Evolutionary conservation across 1,140 invertebrate genomes (phyloP).

Genomic region (Melanaphis sacchari): DNA sequence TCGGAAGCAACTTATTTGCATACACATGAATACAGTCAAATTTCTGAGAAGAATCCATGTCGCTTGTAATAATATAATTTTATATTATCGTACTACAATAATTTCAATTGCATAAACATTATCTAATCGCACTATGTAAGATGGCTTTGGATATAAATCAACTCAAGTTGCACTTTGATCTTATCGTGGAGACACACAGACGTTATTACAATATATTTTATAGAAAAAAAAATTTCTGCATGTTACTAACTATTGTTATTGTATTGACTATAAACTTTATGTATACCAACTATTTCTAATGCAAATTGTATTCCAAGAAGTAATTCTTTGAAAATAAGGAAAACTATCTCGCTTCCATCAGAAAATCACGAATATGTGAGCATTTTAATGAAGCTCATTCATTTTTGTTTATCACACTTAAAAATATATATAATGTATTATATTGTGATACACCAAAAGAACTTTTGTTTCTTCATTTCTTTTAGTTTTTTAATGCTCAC

Average conservation of each 20-base stretch:
- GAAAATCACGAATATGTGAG: not conserved
- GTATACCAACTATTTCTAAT: not conserved
- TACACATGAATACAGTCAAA: not conserved
- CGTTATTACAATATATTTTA: not conserved
- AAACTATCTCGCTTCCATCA: not conserved
- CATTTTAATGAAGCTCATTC: not conserved
- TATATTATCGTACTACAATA: not conserved
- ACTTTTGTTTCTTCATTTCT: not conserved
- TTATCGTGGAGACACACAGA: not conserved
- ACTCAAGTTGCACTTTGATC: constrained; percentile 6
- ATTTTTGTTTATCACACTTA: not conserved
- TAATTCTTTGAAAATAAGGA: not conserved
- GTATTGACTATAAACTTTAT: not conserved
- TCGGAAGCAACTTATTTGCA: not conserved
- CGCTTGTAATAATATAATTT: not conserved
- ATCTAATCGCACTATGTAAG: not conserved
- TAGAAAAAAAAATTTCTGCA: not conserved
- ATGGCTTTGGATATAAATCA: not conserved
- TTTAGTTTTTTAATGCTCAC: not conserved
- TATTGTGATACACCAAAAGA: not conserved
- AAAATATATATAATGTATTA: not conserved
- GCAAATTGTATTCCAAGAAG: not conserved
- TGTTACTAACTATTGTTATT: not conserved
- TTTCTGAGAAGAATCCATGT: not conserved
- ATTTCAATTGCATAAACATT: constrained; percentile 33